Base-by-base conservation (phyloP, 1,140 invertebrate genomes). In the Hyles vespertilio region DNA sequence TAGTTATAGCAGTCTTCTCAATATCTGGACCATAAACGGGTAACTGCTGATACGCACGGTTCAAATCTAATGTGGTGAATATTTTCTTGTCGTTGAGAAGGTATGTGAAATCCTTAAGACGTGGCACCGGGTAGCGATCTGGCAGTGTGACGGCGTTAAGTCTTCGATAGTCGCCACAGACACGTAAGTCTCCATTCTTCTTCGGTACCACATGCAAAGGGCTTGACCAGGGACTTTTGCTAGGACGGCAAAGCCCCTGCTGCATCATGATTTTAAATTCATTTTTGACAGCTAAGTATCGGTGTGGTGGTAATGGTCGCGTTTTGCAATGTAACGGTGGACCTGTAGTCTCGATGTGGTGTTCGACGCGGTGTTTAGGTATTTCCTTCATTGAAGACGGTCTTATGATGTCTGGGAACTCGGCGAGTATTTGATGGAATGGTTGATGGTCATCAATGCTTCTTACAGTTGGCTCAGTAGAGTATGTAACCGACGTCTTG, bases 251-350 rank as follows among this genome's bases (percentile, higher is more conserved):
- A 6, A 61, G 40, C n/a, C 62, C 61, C 59, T 65, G 59, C 49
- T 62, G 36, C 9, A 61, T 67, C 63, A 67, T 69, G 51, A 63
- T 70, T 48, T 64, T 50, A 8, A 70, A 65, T 54, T 68, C 67
- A 33, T 56, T 64, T 47, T 54, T 51, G 0, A 65, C 61, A 47
- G 55, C 8, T 12, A 65, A 54, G 40, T 68, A 70, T 5, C 58
- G 43, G 40, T 67, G 67, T n/a, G 65, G 70, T 40, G 63, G 47
- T 2, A 73, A 56, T 1, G 67, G 63, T 46, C 68, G 58, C 3
- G 68, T 56, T 12, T 59, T 56, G n/a, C 62, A 67, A 7, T 63
- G 51, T 22, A 67, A 8, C 5, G 69, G 69, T 53, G 51, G 65
- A 3, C 62, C 65, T 5, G 44, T 55, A 2, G 60, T 71, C 54